These are phyloP conservation scores for Acanthosepion esculentum DNA, from an alignment of 2,888 invertebrate genomes.

Conservation along the genomic window DNA sequence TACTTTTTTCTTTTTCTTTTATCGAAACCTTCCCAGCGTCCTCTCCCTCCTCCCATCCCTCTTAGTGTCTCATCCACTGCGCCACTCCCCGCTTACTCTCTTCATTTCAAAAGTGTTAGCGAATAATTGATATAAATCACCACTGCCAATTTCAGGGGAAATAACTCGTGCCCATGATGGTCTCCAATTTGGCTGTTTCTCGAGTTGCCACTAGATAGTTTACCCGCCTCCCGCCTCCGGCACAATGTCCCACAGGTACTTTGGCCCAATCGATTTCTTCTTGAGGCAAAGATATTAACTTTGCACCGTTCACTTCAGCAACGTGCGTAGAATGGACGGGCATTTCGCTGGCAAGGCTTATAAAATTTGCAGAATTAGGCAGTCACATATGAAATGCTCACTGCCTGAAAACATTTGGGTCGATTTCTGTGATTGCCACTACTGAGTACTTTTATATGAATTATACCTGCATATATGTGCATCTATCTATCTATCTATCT, in stretches of 20 bases:
- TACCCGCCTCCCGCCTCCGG: background rate
- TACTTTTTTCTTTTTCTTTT: no score
- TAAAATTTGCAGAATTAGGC: background rate
- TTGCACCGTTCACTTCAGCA: background rate
- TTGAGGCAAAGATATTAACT: background rate
- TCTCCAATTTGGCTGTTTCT: background rate
- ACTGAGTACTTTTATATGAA: background rate
- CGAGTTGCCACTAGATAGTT: background rate
- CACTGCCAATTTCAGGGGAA: background rate
- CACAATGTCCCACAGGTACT: background rate
- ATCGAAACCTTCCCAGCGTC: no score
- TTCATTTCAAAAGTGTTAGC: background rate
- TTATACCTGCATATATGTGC: background rate
- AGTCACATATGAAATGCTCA: background rate
- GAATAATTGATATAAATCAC: background rate
- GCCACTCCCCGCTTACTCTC: accelerated
- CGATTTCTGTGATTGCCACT: background rate
- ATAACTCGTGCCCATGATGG: background rate
- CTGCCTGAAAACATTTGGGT: background rate
- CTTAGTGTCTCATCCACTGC: background rate
- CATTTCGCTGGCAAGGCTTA: background rate
- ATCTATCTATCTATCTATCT: background rate
- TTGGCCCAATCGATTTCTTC: background rate
- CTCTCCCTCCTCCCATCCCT: background rate
- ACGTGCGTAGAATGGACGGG: background rate